Base-by-base conservation (phyloP, 2,113 vertebrate species). In the Spheniscus mendiculus region DNA sequence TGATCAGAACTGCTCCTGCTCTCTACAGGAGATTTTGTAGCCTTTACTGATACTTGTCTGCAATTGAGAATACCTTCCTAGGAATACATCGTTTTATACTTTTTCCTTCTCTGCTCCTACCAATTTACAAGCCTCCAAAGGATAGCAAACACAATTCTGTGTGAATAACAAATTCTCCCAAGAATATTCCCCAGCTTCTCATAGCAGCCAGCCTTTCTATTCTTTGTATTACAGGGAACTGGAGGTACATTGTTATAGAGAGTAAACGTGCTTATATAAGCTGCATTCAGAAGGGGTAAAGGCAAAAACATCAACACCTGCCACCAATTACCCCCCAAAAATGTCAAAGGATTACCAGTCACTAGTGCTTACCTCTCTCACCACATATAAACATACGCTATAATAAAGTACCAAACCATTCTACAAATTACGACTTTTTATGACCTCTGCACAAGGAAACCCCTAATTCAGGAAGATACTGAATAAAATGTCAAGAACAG, bases 51-150 rank as follows among this genome's bases (percentile, higher is more conserved):
- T 58, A 62, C 30, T 73, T 70, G 22, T 20, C 45, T 23, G 89
- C 65, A 74, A 8, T 0, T n/a, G 40, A 81, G 26, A 52, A 83
- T 20, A 65, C 36, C 16, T 91, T 80, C 13, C 40, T n/a, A 42
- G 18, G 16, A 89, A 83, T 34, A 55, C 15, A 34, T 6, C 0
- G 0, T 42, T 82, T 85, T 36, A 26, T n/a, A 45, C 26, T 49
- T 79, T 45, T 14, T 76, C 56, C 36, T 65, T 55, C 45, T 47
- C 53, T 47, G 9, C 53, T 52, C 55, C 61, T 76, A 49, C 30
- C 52, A 72, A 80, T 65, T 83, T 38, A 80, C 32, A 44, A 67
- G 32, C 23, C 30, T 76, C 59, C 50, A 65, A 65, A 80, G 45
- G 36, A 56, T 0, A 81, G 59, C 76, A 93, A 73, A 52, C 36